Conservation (phyloP, 2,113 vertebrate species). For the Hepsetus odoe region DNA sequence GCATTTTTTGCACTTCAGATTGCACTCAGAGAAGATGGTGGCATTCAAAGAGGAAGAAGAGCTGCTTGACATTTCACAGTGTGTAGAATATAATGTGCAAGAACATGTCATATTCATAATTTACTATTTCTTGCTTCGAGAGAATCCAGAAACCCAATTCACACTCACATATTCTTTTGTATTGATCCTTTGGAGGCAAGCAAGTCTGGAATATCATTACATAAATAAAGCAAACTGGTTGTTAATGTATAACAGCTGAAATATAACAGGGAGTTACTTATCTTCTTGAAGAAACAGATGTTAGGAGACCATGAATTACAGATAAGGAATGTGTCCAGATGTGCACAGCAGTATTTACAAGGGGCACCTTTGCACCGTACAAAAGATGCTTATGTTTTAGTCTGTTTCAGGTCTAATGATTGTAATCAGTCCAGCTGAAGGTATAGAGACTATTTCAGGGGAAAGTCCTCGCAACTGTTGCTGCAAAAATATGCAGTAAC, state of each 20-base stretch:
- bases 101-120: not conserved
- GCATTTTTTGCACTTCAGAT: slow-evolving; percentile 24
- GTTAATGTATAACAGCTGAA: not conserved
- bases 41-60: slow-evolving; percentile 11
- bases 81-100: slow-evolving; percentile 9
- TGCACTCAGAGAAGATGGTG: not conserved
- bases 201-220: not conserved
- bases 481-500: not conserved
- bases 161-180: not conserved
- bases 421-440: not conserved
- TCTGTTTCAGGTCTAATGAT: not conserved
- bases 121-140: not conserved
- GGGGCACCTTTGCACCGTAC: not conserved
- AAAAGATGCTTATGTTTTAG: not conserved
- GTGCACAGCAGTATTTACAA: not conserved
- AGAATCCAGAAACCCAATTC: too few species aligned
- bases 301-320: not conserved
- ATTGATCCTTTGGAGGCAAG: not conserved
- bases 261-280: not conserved
- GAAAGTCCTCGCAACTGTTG: not conserved
- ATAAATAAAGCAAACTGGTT: not conserved
- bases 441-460: not conserved
- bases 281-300: not conserved
- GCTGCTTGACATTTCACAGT: slow-evolving; percentile 42
- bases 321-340: slow-evolving; percentile 14